A percentile compares a stretch with the other conserved stretches of the same genome.
Evolutionary conservation across 1,140 invertebrate species (phyloP).

Genomic region (Penaeus chinensis): DNA sequence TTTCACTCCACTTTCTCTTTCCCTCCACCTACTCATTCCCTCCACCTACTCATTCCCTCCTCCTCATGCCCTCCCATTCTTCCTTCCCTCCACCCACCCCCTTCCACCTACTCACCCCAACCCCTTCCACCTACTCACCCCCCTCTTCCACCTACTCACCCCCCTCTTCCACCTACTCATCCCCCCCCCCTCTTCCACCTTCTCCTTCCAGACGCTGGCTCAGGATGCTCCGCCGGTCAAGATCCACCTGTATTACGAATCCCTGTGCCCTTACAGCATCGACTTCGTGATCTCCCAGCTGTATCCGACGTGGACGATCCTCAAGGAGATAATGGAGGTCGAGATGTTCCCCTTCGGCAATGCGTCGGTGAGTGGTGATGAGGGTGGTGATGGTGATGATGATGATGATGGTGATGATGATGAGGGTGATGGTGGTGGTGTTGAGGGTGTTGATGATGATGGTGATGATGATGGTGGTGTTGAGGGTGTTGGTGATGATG

Average conservation of each 20-base stretch:
- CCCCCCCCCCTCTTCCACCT: too few species aligned
- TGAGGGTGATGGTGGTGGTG: too few species aligned
- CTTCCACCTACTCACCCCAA: too few species aligned
- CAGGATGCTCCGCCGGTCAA: conserved; percentile 66
- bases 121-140: too few species aligned
- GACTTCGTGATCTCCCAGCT: conserved; percentile 85
- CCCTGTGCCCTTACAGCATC: conserved; percentile 90
- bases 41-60: too few species aligned
- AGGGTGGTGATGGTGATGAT: not conserved
- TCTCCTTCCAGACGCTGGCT: conserved; percentile 29
- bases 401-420: too few species aligned
- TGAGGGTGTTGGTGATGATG: not conserved
- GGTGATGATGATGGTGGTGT: not conserved
- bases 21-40: too few species aligned
- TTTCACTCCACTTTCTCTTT: too few species aligned
- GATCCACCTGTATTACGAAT: conserved; percentile 90
- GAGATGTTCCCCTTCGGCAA: conserved; percentile 87
- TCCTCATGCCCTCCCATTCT: too few species aligned
- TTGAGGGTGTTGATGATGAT: too few species aligned
- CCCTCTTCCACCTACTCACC: too few species aligned
- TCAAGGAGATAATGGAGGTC: conserved; percentile 68
- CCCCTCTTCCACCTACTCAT: not conserved
- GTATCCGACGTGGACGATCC: conserved; percentile 72
- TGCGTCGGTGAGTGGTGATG: conserved; percentile 75
- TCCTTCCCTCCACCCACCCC: too few species aligned